Evolutionary conservation across 2,888 invertebrate species (phyloP).

Genomic region (Cantharis rufa): DNA sequence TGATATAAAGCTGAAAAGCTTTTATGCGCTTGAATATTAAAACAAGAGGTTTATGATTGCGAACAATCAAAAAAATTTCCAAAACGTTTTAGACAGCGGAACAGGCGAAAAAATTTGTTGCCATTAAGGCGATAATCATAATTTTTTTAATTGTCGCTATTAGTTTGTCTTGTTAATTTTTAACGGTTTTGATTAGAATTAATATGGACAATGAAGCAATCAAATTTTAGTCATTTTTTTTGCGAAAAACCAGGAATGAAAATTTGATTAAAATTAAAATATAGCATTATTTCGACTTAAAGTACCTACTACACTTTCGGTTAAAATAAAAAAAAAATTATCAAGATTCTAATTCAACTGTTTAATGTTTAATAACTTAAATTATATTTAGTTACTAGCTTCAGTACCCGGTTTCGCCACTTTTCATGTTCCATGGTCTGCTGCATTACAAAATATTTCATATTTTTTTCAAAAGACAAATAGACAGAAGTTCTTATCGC

Average conservation of each 20-base stretch:
- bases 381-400: too few relatives aligned
- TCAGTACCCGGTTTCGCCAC: too few relatives aligned
- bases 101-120: neutral
- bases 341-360: too few relatives aligned
- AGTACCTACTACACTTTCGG: too few relatives aligned
- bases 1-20: constrained; percentile 11
- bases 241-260: neutral
- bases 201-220: neutral
- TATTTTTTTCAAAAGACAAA: too few relatives aligned
- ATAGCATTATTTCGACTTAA: too few relatives aligned
- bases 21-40: neutral
- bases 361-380: too few relatives aligned
- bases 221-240: neutral
- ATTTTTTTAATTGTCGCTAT: neutral
- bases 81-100: neutral
- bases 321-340: too few relatives aligned
- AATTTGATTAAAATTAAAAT: too few relatives aligned
- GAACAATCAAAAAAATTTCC: neutral
- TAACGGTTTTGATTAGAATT: neutral
- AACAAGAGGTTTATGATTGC: neutral
- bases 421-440: too few relatives aligned
- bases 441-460: too few relatives aligned
- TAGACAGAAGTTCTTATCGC: neutral
- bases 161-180: neutral
- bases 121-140: neutral